phyloP scores from a whole-genome alignment of 2,888 invertebrate species.

The Drosophila anceps region DNA sequence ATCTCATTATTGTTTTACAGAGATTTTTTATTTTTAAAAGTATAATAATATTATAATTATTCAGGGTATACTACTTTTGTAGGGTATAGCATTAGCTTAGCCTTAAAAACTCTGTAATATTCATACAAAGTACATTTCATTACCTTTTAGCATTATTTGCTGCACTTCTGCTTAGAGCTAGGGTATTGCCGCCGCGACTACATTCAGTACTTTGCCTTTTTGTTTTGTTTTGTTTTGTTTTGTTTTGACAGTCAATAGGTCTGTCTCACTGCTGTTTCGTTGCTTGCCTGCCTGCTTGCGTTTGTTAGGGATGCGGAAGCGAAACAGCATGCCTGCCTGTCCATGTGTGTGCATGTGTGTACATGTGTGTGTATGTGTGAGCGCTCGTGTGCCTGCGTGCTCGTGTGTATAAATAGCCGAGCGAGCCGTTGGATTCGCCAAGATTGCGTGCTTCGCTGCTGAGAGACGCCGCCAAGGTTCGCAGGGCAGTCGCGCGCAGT shows the following conservation, averaged over 20 bases:
- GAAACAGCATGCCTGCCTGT: slow-evolving; percentile 14
- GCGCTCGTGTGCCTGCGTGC: neutral
- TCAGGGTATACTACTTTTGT: too few relatives aligned
- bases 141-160: too few relatives aligned
- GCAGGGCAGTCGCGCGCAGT: slow-evolving; percentile 35
- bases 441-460: slow-evolving; percentile 49
- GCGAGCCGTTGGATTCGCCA: slow-evolving; percentile 57
- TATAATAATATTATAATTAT: too few relatives aligned
- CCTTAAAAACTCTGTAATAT: too few relatives aligned
- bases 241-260: slow-evolving; percentile 73
- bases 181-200: slow-evolving; percentile 17
- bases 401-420: slow-evolving; percentile 71
- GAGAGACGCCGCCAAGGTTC: slow-evolving; percentile 30
- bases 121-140: too few relatives aligned
- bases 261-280: slow-evolving; percentile 39
- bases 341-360: slow-evolving; percentile 21
- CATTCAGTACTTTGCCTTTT: slow-evolving; percentile 17
- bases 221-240: slow-evolving; percentile 71
- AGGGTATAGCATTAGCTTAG: too few relatives aligned
- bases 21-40: too few relatives aligned
- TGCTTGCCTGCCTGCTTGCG: slow-evolving; percentile 13
- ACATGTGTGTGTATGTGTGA: slow-evolving; percentile 44
- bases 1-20: too few relatives aligned
- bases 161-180: neutral
- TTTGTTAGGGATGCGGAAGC: slow-evolving; percentile 57